Conservation (phyloP, 2,113 vertebrate species). For the Leucoraja erinaceus region DNA sequence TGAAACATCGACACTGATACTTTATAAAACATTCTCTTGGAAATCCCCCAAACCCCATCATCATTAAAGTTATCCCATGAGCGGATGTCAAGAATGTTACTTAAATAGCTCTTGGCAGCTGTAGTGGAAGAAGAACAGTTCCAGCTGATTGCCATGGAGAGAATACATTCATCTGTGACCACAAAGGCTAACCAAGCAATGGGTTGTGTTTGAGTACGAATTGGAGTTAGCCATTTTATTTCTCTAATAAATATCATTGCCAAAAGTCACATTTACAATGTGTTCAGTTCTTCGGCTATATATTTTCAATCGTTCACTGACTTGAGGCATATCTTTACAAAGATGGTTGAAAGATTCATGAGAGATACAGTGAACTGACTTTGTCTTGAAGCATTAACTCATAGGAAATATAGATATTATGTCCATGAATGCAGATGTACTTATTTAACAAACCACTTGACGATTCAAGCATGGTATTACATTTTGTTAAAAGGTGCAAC, state of each 20-base stretch:
- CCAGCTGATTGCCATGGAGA: not conserved
- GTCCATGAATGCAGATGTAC: not conserved
- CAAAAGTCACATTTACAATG: not conserved
- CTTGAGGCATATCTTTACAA: not conserved
- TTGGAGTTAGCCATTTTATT: not conserved
- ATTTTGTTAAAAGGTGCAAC: not conserved
- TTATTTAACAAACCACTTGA: not conserved
- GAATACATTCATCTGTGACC: not conserved
- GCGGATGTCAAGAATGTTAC: not conserved
- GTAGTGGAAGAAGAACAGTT: not conserved
- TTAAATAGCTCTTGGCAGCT: not conserved
- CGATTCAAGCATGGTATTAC: not conserved
- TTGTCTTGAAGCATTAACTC: not conserved
- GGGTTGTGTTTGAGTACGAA: not conserved
- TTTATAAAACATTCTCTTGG: not conserved
- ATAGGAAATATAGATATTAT: not conserved
- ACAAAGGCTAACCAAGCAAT: not conserved
- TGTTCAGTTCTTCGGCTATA: not conserved
- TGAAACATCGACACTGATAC: not conserved
- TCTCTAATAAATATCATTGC: not conserved
- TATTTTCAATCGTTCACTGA: not conserved
- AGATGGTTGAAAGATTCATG: not conserved
- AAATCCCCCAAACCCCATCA: not conserved
- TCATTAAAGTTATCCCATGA: not conserved
- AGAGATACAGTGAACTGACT: not conserved